Conservation (phyloP, 2,797 vertebrate genomes). For the Esox masquinongy region DNA sequence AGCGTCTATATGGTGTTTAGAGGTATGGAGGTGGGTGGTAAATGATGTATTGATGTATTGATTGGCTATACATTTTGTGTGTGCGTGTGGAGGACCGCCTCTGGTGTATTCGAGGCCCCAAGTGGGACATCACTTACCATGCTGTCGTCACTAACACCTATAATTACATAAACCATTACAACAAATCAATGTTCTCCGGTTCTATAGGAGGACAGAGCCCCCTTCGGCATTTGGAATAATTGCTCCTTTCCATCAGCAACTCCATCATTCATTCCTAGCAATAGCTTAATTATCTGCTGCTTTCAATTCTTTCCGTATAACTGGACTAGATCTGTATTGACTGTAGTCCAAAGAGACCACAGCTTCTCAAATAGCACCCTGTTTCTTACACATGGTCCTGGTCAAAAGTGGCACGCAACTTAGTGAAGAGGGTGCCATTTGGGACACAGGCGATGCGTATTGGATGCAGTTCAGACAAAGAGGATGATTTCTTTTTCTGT, state of each 20-base stretch:
- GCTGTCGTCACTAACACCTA: not conserved
- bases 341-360: slow-evolving; percentile 13
- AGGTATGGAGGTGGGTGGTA: not conserved
- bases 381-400: not conserved
- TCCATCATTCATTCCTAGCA: slow-evolving; percentile 28
- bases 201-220: not conserved
- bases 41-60: not conserved
- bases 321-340: slow-evolving; percentile 34
- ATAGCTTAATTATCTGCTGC: slow-evolving; percentile 6
- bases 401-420: not conserved
- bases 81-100: not conserved
- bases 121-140: not conserved
- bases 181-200: not conserved
- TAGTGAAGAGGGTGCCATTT: not conserved
- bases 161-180: not conserved
- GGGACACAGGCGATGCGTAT: slow-evolving; percentile 2
- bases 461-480: slow-evolving; percentile 21
- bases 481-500: not conserved
- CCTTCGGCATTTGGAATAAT: not conserved
- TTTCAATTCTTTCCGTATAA: slow-evolving; percentile 8
- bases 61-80: slow-evolving; percentile 5
- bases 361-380: not conserved
- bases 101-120: not conserved
- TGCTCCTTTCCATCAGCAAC: slow-evolving; percentile 26
- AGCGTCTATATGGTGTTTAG: not conserved